Conservation (phyloP, 1,140 invertebrate species). For the Penaeus vannamei region DNA sequence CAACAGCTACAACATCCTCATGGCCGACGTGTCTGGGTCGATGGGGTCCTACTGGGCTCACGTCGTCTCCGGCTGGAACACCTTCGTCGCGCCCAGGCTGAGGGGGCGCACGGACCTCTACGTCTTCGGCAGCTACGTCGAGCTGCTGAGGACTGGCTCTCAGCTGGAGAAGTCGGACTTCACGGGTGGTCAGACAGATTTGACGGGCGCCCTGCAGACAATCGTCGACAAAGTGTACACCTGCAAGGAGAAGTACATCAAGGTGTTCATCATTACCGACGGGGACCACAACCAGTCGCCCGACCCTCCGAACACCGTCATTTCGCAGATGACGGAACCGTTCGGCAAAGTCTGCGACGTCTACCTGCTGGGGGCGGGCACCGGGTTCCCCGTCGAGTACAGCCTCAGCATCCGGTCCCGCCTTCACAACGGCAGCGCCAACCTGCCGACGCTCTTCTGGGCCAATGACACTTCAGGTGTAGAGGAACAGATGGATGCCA, state of each 20-base stretch:
- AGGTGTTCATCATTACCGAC: slow-evolving; percentile 49
- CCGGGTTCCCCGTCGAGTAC: slow-evolving; percentile 53
- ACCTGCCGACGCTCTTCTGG: slow-evolving; percentile 56
- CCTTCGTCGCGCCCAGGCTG: slow-evolving; percentile 31
- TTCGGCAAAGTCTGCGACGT: slow-evolving; percentile 44
- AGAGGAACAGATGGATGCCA: slow-evolving; percentile 34
- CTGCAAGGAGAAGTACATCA: slow-evolving; percentile 20
- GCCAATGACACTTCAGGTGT: not conserved
- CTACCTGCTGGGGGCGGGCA: slow-evolving; percentile 53
- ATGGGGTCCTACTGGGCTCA: slow-evolving; percentile 32
- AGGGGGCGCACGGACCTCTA: slow-evolving; percentile 20
- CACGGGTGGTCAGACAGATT: not conserved
- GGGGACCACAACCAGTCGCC: slow-evolving; percentile 42
- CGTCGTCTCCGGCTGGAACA: slow-evolving; percentile 48
- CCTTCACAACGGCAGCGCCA: slow-evolving; percentile 60
- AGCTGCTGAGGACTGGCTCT: not conserved
- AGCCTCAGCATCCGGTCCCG: slow-evolving; percentile 57
- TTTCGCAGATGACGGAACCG: slow-evolving; percentile 2
- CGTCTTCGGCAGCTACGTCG: not conserved
- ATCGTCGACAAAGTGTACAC: slow-evolving; percentile 17
- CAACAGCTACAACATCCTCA: slow-evolving; percentile 40
- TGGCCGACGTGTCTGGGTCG: slow-evolving; percentile 61
- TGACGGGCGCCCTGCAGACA: not conserved
- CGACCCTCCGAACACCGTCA: not conserved
- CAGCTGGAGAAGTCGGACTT: not conserved